Percentiles rank a stretch among this genome's conserved stretches.
phyloP scores from a whole-genome alignment of 2,797 vertebrate species.

The Acrocephalus scirpaceus region DNA sequence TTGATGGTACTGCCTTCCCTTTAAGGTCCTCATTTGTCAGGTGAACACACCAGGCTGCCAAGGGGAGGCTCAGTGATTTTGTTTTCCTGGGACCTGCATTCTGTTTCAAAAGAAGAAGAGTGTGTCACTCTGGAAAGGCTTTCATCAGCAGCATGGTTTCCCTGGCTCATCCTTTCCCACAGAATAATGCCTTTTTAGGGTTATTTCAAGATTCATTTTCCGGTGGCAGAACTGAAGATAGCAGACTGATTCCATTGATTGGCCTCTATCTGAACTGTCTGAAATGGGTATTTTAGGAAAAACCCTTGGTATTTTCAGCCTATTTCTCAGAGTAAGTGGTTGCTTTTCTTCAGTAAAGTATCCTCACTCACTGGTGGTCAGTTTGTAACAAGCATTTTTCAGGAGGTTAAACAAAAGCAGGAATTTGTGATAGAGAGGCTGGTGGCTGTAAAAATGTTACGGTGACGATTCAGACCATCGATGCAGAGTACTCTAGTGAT shows the following conservation, averaged over 20 bases:
- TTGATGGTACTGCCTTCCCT: neutral
- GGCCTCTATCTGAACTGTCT: neutral
- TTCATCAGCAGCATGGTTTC: neutral
- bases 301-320: neutral
- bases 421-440: neutral
- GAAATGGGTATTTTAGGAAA: conserved; percentile 4
- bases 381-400: neutral
- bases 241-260: neutral
- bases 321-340: neutral
- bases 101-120: neutral
- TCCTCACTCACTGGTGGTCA: neutral
- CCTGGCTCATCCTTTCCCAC: neutral
- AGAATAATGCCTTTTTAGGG: neutral
- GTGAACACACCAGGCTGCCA: neutral
- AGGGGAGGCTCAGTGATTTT: neutral
- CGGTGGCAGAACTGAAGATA: neutral
- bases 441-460: neutral
- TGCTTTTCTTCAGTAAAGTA: neutral
- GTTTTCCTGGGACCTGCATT: neutral
- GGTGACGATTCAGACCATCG: neutral
- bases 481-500: neutral
- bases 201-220: conserved; percentile 35
- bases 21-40: neutral
- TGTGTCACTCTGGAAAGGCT: neutral
- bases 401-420: neutral